phyloP scores from a whole-genome alignment of 2,888 invertebrate genomes.

The Mythimna loreyi region DNA sequence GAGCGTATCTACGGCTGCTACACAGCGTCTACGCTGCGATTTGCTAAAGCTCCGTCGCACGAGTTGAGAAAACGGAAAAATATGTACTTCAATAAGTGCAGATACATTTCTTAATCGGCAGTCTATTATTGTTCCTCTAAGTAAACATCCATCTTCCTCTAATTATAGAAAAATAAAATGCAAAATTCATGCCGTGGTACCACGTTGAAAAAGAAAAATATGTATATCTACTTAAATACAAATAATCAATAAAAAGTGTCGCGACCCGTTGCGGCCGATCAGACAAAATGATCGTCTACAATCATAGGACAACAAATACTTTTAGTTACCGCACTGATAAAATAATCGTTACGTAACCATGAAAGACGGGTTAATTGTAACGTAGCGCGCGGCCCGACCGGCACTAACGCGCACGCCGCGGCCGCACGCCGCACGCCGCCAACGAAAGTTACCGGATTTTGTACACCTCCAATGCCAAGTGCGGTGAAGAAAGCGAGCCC shows the following conservation, averaged over 20 bases:
- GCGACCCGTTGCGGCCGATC: neutral
- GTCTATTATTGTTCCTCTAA: neutral
- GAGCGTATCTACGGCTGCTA: neutral
- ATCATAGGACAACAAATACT: slow-evolving; percentile 61
- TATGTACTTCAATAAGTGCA: neutral
- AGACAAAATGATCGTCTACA: slow-evolving; percentile 8
- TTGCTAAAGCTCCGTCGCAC: neutral
- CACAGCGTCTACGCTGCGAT: neutral
- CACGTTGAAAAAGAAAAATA: neutral
- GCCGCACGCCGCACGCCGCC: slow-evolving; percentile 77
- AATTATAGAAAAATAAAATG: neutral
- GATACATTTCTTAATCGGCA: neutral
- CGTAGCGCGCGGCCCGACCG: slow-evolving; percentile 71
- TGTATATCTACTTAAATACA: neutral
- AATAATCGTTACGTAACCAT: slow-evolving; percentile 81
- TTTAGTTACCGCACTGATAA: slow-evolving; percentile 77
- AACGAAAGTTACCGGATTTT: slow-evolving; percentile 91
- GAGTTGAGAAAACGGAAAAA: neutral
- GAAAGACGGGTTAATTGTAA: slow-evolving; percentile 80
- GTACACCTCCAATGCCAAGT: slow-evolving; percentile 89
- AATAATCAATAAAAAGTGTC: neutral
- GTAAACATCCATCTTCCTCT: neutral
- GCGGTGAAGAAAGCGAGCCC: slow-evolving; percentile 90
- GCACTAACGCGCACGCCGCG: slow-evolving; percentile 70
- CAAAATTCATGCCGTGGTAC: neutral